Conservation (phyloP, 2,888 invertebrate genomes). For the Harpalus rufipes region DNA sequence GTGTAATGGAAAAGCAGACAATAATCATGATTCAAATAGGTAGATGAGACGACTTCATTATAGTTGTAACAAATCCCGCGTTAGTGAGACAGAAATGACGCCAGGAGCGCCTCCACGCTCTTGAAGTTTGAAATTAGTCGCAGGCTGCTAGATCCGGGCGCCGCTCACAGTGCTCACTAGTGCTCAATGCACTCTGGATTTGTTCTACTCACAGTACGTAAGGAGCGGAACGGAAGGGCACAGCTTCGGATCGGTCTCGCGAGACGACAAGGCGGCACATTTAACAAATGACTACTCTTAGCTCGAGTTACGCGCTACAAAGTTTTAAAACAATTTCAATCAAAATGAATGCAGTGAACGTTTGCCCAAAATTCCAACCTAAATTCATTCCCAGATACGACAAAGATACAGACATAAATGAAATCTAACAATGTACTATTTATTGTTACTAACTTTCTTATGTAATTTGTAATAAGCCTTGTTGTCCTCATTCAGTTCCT, state of each 20-base stretch:
- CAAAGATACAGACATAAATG: too few relatives aligned
- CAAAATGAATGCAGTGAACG: constrained; percentile 73
- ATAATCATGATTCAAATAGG: constrained; percentile 2
- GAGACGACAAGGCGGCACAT: constrained; percentile 72
- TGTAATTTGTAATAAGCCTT: too few relatives aligned
- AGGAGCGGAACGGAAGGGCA: constrained; percentile 70
- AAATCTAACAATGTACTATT: too few relatives aligned
- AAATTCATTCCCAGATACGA: constrained; percentile 13
- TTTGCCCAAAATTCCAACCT: constrained; percentile 68
- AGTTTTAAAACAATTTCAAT: constrained; percentile 76
- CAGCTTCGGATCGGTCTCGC: constrained; percentile 70
- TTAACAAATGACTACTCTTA: constrained; percentile 74
- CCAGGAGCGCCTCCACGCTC: background rate
- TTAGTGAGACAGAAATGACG: constrained; percentile 53
- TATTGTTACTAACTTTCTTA: too few relatives aligned
- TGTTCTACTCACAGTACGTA: constrained; percentile 68
- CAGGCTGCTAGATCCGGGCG: constrained; percentile 40
- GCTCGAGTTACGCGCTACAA: constrained; percentile 71
- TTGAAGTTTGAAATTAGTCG: constrained; percentile 60
- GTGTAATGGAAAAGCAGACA: background rate
- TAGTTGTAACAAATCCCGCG: constrained; percentile 49
- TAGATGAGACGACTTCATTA: constrained; percentile 17
- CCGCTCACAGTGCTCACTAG: background rate
- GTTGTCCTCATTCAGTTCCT: too few relatives aligned
- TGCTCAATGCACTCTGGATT: constrained; percentile 38